A percentile compares a stretch with the other conserved stretches of the same genome.
Conservation (phyloP, 2,888 invertebrate genomes). For the Dicycla oo region DNA sequence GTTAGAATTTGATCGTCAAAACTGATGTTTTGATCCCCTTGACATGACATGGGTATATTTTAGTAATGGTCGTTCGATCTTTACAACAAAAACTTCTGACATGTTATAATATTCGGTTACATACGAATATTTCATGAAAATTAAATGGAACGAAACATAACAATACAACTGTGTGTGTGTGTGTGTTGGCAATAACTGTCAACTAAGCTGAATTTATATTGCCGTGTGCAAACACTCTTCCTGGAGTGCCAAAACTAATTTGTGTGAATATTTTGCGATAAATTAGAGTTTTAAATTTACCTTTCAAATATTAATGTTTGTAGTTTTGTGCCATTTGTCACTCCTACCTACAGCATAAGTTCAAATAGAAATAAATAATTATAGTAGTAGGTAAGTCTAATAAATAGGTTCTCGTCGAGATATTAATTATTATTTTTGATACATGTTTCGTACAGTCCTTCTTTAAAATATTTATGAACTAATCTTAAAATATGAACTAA, state of each 20-base stretch:
- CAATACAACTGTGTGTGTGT: slow-evolving; percentile 30
- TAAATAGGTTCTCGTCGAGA: not conserved
- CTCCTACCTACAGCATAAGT: not conserved
- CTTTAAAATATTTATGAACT: not conserved
- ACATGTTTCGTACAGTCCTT: not conserved
- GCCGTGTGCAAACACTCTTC: slow-evolving; percentile 43
- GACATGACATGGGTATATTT: slow-evolving; percentile 18
- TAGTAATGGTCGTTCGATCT: slow-evolving; percentile 8
- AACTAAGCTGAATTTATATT: slow-evolving; percentile 52
- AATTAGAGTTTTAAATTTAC: not conserved
- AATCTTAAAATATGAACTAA: not conserved
- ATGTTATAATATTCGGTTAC: slow-evolving; percentile 1
- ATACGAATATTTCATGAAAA: slow-evolving; percentile 34
- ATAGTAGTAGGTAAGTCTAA: not conserved
- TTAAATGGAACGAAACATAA: slow-evolving; percentile 13
- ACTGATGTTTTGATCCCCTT: slow-evolving; percentile 22
- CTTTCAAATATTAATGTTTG: not conserved
- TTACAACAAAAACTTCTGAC: not conserved
- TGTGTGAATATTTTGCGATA: slow-evolving; percentile 17
- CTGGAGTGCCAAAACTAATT: slow-evolving; percentile 27
- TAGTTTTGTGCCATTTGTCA: not conserved
- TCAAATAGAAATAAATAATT: not conserved
- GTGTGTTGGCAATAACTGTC: slow-evolving; percentile 56
- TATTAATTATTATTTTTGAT: not conserved
- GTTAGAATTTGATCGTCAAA: not conserved